Evolutionary conservation across 2,113 vertebrate species (phyloP).

Genomic region (Hemicordylus capensis): DNA sequence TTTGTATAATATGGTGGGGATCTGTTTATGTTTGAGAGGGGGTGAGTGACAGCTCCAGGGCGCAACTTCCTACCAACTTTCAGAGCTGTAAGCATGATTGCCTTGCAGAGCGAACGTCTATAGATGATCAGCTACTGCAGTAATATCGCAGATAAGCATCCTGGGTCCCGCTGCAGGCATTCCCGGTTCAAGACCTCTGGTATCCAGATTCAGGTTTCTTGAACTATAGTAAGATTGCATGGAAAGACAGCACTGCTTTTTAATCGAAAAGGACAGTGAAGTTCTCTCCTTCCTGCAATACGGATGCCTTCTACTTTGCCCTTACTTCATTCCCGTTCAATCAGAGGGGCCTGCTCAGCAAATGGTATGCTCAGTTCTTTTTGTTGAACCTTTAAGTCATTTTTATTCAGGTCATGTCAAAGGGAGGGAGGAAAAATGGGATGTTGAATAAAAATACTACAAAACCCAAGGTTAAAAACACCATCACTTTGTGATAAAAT

Average conservation of each 20-base stretch:
- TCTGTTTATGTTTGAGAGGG: no score
- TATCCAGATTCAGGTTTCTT: not conserved
- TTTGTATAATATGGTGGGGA: no score
- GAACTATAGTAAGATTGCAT: not conserved
- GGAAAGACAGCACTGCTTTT: slow-evolving; percentile 19
- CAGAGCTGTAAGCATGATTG: no score
- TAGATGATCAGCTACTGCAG: no score
- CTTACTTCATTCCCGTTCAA: not conserved
- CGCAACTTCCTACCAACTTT: no score
- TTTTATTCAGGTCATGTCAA: slow-evolving; percentile 64
- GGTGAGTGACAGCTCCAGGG: no score
- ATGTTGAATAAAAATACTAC: slow-evolving; percentile 47
- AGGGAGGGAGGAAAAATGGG: slow-evolving; percentile 27
- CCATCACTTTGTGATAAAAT: slow-evolving; percentile 67
- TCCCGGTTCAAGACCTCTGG: no score
- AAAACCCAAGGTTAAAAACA: slow-evolving; percentile 60
- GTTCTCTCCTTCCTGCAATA: not conserved
- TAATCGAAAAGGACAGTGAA: not conserved
- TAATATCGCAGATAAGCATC: no score
- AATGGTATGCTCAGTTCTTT: not conserved
- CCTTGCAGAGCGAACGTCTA: no score
- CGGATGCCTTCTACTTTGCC: not conserved
- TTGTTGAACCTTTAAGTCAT: slow-evolving; percentile 52
- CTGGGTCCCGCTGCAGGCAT: no score
- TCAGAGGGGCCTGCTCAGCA: not conserved